A percentile compares a stretch with the other conserved stretches of the same genome.
Evolutionary conservation across 1,140 invertebrate species (phyloP).

Genomic region (Ceratina japonica): DNA sequence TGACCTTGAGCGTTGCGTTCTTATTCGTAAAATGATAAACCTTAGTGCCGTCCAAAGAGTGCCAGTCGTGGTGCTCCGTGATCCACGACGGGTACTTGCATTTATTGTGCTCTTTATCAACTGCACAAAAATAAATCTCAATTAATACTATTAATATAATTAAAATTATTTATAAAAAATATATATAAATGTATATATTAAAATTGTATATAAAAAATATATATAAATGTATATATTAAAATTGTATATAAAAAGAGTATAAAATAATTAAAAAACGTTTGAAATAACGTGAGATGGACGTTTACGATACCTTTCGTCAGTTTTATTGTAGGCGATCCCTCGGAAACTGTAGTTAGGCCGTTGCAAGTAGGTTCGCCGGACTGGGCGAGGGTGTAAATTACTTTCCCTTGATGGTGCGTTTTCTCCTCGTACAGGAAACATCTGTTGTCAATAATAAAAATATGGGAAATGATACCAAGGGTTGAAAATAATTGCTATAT

Average conservation of each 20-base stretch:
- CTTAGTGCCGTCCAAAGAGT: constrained; percentile 80
- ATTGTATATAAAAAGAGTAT: too few relatives aligned
- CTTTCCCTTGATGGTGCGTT: constrained; percentile 68
- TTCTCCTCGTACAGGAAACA: constrained; percentile 83
- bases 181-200: too few relatives aligned
- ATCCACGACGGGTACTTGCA: constrained; percentile 83
- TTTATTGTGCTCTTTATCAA: constrained; percentile 75
- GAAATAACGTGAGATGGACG: neutral
- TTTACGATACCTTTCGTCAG: constrained; percentile 79
- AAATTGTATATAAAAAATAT: too few relatives aligned
- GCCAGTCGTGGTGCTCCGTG: constrained; percentile 81
- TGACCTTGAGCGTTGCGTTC: constrained; percentile 79
- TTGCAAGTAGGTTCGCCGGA: constrained; percentile 84
- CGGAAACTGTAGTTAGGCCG: constrained; percentile 80
- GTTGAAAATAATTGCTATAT: too few relatives aligned
- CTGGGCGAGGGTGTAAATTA: constrained; percentile 80
- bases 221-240: too few relatives aligned
- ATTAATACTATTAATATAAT: too few relatives aligned
- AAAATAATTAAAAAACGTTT: too few relatives aligned
- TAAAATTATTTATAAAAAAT: too few relatives aligned
- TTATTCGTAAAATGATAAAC: constrained; percentile 80
- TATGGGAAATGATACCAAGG: too few relatives aligned
- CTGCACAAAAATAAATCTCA: constrained; percentile 51
- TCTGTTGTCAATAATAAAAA: constrained; percentile 56
- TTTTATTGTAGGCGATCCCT: constrained; percentile 82